Conservation (phyloP, 2,888 invertebrate species). For the Eueremaeus valkanovi region DNA sequence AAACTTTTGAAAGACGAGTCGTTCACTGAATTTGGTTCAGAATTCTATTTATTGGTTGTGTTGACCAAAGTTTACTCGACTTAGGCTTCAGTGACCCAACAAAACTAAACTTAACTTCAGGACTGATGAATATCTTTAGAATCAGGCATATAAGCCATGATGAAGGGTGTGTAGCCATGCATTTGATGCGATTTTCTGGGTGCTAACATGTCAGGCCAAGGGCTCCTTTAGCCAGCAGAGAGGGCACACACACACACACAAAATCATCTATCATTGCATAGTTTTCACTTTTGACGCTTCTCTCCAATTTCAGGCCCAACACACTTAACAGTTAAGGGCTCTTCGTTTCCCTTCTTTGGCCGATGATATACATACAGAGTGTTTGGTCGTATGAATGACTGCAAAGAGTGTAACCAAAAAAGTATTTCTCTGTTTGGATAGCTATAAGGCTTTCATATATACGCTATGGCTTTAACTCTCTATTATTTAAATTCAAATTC, state of each 20-base stretch:
- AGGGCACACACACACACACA: too few relatives aligned
- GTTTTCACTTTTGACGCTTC: conserved; percentile 28
- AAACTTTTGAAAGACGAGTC: not conserved
- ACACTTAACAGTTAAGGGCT: conserved; percentile 5
- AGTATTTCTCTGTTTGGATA: conserved; percentile 18
- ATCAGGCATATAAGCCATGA: conserved; percentile 35
- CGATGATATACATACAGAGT: not conserved
- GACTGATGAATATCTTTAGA: conserved; percentile 15
- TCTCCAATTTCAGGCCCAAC: conserved; percentile 9
- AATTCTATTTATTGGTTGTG: conserved; percentile 9
- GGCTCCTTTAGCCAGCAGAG: conserved; percentile 21
- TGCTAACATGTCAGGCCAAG: conserved; percentile 7
- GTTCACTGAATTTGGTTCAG: too few relatives aligned
- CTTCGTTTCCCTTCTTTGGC: not conserved
- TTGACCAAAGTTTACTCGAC: conserved; percentile 8
- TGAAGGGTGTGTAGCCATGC: conserved; percentile 39
- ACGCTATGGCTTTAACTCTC: conserved; percentile 8
- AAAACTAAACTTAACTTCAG: conserved; percentile 7
- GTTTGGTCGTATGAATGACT: not conserved
- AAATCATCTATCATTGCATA: conserved; percentile 17
- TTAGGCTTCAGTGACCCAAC: conserved; percentile 10
- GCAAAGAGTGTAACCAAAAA: conserved; percentile 24
- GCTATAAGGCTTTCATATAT: not conserved
- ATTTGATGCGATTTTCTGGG: conserved; percentile 40
- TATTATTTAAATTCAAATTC: conserved; percentile 25